Conservation (phyloP, 2,113 vertebrate species). For the Emydocephalus ijimae region DNA sequence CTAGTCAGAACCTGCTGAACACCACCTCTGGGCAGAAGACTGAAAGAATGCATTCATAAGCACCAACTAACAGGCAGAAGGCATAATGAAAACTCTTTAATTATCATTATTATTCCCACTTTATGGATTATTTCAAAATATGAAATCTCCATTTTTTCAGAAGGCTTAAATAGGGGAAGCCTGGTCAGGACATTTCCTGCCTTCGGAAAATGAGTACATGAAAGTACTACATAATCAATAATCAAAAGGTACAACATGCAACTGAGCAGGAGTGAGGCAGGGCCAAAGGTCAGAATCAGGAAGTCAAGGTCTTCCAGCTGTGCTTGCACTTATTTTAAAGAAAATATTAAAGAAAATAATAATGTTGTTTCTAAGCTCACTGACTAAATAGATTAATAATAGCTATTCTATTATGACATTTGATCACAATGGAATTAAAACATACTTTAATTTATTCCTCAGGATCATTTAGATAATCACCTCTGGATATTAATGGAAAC, state of each 20-base stretch:
- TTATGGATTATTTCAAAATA: not conserved
- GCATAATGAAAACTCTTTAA: not conserved
- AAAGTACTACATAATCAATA: not conserved
- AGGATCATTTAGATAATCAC: fast-evolving
- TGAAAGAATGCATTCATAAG: not conserved
- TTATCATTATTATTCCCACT: not conserved
- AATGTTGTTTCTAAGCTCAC: not conserved
- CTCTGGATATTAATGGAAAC: fast-evolving
- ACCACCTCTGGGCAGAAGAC: not conserved
- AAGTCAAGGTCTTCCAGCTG: not conserved
- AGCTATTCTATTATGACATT: not conserved
- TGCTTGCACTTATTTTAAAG: not conserved
- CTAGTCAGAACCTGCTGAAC: no score
- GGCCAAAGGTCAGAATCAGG: not conserved
- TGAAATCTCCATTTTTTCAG: not conserved
- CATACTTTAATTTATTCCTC: not conserved
- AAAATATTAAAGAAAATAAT: no score
- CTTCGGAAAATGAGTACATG: not conserved
- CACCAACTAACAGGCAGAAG: not conserved
- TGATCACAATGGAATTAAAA: not conserved
- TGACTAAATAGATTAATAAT: not conserved
- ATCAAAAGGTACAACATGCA: not conserved
- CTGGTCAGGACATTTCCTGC: not conserved
- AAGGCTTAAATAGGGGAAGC: not conserved
- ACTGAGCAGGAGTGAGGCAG: not conserved